Base-by-base conservation (phyloP, 2,113 vertebrate species). In the Rynchops niger region DNA sequence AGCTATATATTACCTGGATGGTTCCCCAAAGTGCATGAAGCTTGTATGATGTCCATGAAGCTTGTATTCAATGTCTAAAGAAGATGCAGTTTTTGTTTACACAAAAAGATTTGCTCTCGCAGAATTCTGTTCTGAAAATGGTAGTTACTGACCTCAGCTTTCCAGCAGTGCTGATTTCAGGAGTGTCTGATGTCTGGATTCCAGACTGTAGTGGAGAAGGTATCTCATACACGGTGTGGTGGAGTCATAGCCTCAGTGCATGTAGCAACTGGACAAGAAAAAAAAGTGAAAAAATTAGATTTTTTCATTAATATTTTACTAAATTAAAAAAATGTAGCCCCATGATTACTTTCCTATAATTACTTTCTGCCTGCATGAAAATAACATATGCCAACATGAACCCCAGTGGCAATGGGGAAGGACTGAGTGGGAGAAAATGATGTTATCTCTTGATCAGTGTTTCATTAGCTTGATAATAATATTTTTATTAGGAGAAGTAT, bases 11-110 rank as follows among this genome's bases (percentile, higher is more conserved):
- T 63, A 40, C 61, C 20, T 62, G 42, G 16, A 15, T 55, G 32
- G 27, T 45, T 43, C 43, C 47, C 19, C 2, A 10, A 15, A 38
- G 12, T 40, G 23, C 34, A 6, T 49, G 17, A 38, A 49, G 22
- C 9, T 1, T 23, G 2, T 15, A 2, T 34, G 45, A 58, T 38
- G n/a, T n/a, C n/a, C 34, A 6, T 49, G 17, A 38, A 49, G 22
- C 9, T 1, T 23, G 2, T 15, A 2, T 27, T 53, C 4, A 3
- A 0, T 29, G 18, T 9, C 26, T n/a, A 55, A 20, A 36, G n/a
- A 50, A 66, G 59, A 12, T 15, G 29, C 13, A 23, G 5, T 9
- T 53, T 58, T 42, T 43, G 8, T 76, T 73, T 62, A 42, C 16
- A 14, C 30, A 20, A 59, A 56, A 42, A 62, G 26, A 15, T 83